Percentiles rank a stretch among this genome's conserved stretches.
Conservation (phyloP, 2,888 invertebrate genomes). For the Frankliniella fusca region DNA sequence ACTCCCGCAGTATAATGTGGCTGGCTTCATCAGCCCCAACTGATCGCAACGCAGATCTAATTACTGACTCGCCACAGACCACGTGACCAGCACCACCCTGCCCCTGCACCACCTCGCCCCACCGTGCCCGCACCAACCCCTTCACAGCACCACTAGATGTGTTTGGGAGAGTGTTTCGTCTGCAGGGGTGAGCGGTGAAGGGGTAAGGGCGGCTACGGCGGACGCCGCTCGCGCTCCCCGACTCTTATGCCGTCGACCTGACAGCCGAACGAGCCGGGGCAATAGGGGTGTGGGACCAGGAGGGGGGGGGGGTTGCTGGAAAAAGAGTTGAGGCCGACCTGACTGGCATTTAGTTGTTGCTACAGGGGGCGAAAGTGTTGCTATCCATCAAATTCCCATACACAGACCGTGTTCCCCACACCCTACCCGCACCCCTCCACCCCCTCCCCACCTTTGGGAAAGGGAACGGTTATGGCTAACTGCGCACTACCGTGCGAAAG, state of each 20-base stretch:
- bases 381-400: conserved; percentile 23
- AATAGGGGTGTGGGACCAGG: not conserved
- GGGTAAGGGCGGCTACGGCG: no score
- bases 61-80: no score
- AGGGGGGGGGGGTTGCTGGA: not conserved
- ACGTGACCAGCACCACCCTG: no score
- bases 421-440: not conserved
- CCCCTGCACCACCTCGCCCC: not conserved
- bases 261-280: not conserved
- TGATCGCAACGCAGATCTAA: no score
- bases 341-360: conserved; percentile 22
- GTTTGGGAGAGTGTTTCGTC: not conserved
- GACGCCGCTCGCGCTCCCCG: no score
- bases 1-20: no score
- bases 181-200: no score
- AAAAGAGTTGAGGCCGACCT: not conserved
- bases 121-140: not conserved
- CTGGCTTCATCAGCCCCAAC: no score
- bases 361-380: conserved; percentile 13
- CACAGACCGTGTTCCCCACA: not conserved
- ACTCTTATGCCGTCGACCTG: no score
- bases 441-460: no score
- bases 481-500: no score
- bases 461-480: no score
- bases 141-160: not conserved